Evolutionary conservation across 2,113 vertebrate species (phyloP), one percentile per base, ranked within the genome.

Genomic region (Amblyopsis rosae): DNA sequence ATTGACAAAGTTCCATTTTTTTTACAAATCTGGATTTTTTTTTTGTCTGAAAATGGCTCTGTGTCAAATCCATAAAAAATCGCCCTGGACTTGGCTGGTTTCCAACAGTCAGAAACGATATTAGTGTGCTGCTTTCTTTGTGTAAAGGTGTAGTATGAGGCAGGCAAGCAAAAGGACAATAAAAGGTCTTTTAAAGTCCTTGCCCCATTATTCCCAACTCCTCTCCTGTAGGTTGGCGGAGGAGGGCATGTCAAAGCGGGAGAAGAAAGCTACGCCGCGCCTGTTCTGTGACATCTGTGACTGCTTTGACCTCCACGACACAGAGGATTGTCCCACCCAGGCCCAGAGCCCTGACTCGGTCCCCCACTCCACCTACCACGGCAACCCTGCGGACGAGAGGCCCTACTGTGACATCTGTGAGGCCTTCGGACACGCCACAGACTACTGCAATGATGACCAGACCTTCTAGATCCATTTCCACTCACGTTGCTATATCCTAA

Each of bases 261-360:
- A 95, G 67, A 97, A 96, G 91, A 96, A 96, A 62, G 64, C 73
- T 0, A 81, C 91, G 0, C 96, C 95, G 0, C 96, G 96, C 2
- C 95, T 98, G 2, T 99, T 98, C 94, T 99, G 97, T 45, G 96
- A 99, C 79, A 98, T 98, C 82, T 99, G 97, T 51, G 97, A 98
- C 91, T 95, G 95, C 91, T 99, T 99, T 1, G 97, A 99, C 64
- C 95, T 95, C 46, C 97, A 99, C 0, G 96, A 99, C 87, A 98
- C 96, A 0, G 97, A 99, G 85, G 97, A 99, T 86, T 99, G 97
- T 61, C 97, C 97, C 1, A 98, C 96, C 0, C 97, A 99, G 92
- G 91, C 94, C 0, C 96, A 98, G 92, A 90, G 94, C 61, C 91
- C 93, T 0, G 96, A 97, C 78, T 94, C 96, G 0, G 94, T 95